These are phyloP conservation scores for Lagocephalus sceleratus DNA, from an alignment of 2,797 vertebrate species.

Conservation along the genomic window DNA sequence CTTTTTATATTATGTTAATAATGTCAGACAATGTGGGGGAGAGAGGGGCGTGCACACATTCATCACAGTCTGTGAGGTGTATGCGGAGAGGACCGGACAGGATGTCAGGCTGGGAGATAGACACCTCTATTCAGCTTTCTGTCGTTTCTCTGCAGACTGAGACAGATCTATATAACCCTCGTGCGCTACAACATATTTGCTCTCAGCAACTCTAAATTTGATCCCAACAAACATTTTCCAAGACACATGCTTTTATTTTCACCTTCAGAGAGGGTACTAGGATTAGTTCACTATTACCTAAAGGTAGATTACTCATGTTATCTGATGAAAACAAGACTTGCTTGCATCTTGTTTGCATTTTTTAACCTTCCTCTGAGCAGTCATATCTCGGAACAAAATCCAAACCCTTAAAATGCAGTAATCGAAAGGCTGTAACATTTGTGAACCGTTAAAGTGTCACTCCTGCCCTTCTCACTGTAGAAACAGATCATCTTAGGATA, in stretches of 20 bases:
- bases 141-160: conserved; percentile 71
- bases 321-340: conserved; percentile 42
- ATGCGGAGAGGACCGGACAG: conserved; percentile 52
- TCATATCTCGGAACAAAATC: conserved; percentile 3
- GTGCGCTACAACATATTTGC: conserved; percentile 68
- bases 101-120: conserved; percentile 64
- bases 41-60: conserved; percentile 55
- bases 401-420: conserved; percentile 17
- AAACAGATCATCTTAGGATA: conserved; percentile 52
- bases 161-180: conserved; percentile 73
- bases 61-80: conserved; percentile 62
- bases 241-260: conserved; percentile 70
- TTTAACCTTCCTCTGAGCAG: conserved; percentile 37
- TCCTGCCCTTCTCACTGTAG: conserved; percentile 35
- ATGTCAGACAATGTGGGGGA: conserved; percentile 66
- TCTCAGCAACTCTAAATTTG: conserved; percentile 68
- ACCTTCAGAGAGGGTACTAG: conserved; percentile 69
- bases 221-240: conserved; percentile 66
- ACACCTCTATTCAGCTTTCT: conserved; percentile 72
- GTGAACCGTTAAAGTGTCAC: conserved; percentile 4
- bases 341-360: conserved; percentile 58
- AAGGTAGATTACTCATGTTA: conserved; percentile 70
- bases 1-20: conserved; percentile 78
- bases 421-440: conserved; percentile 15
- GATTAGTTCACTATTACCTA: conserved; percentile 70